Percentiles rank a stretch among this genome's conserved stretches.
phyloP scores from a whole-genome alignment of 2,113 vertebrate species.

The Actenoides lindsayi region DNA sequence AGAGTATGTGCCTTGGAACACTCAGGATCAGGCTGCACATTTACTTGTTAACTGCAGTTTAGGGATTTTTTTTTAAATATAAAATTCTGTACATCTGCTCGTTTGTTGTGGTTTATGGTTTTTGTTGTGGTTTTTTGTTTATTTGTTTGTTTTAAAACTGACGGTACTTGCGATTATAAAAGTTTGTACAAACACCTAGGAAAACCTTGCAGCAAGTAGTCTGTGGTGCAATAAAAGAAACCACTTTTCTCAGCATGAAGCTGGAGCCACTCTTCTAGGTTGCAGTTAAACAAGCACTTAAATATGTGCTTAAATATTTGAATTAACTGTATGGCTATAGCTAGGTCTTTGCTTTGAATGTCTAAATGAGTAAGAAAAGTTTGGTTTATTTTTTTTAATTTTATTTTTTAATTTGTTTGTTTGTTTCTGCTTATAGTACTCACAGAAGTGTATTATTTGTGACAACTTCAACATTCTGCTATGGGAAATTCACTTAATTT shows the following conservation, averaged over 20 bases:
- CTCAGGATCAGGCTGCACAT: neutral
- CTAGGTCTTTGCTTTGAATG: neutral
- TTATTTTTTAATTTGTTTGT: too few species aligned
- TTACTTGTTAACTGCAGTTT: neutral
- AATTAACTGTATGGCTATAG: neutral
- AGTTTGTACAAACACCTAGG: neutral
- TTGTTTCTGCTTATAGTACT: neutral
- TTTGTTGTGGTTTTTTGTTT: neutral
- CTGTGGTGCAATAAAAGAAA: neutral
- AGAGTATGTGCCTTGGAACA: neutral
- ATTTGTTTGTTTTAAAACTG: neutral
- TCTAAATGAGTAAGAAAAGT: neutral
- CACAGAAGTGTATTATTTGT: neutral
- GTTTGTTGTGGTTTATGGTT: neutral
- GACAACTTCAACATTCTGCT: neutral
- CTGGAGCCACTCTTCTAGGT: neutral
- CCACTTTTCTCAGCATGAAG: neutral
- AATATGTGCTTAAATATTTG: neutral
- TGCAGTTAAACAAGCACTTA: neutral
- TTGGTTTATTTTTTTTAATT: neutral
- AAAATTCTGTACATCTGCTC: neutral
- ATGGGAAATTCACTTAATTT: neutral
- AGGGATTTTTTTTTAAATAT: neutral
- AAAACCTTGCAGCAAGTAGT: neutral
- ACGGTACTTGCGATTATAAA: neutral